A percentile compares a stretch with the other conserved stretches of the same genome.
phyloP scores from a whole-genome alignment of 2,888 invertebrate species.

The Acleris emargana region DNA sequence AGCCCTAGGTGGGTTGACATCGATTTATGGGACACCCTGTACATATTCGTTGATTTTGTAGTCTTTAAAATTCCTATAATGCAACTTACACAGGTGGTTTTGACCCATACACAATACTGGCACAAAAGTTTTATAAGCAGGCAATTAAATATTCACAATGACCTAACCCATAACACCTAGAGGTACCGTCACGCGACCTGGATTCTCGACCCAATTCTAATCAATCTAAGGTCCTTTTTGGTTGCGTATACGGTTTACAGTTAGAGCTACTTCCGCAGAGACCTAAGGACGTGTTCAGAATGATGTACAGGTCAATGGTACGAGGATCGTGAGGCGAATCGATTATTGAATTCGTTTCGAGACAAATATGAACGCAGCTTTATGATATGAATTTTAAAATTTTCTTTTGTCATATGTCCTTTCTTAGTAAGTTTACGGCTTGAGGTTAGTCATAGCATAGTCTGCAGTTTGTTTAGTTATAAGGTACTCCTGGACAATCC shows the following conservation, averaged over 20 bases:
- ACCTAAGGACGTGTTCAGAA: constrained; percentile 28
- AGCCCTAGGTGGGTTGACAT: too few relatives aligned
- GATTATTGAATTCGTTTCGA: constrained; percentile 18
- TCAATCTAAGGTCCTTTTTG: constrained; percentile 15
- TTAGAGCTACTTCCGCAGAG: constrained; percentile 36
- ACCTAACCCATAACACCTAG: not conserved
- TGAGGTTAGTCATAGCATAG: too few relatives aligned
- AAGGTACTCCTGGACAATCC: too few relatives aligned
- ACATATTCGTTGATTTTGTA: too few relatives aligned
- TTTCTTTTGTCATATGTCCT: not conserved
- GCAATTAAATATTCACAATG: not conserved
- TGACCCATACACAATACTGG: constrained; percentile 3
- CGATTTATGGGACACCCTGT: too few relatives aligned
- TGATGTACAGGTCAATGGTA: constrained; percentile 16
- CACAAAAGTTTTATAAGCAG: not conserved
- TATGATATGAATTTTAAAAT: constrained; percentile 26
- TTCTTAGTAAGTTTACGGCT: not conserved
- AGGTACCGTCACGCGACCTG: constrained; percentile 12
- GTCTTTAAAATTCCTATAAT: too few relatives aligned
- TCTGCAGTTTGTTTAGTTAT: too few relatives aligned
- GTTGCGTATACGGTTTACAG: constrained; percentile 25
- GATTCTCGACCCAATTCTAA: constrained; percentile 28
- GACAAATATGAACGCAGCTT: constrained; percentile 23
- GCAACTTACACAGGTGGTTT: too few relatives aligned
- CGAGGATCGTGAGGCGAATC: constrained; percentile 23